Conservation (phyloP, 2,797 vertebrate species). For the Artibeus jamaicensis region DNA sequence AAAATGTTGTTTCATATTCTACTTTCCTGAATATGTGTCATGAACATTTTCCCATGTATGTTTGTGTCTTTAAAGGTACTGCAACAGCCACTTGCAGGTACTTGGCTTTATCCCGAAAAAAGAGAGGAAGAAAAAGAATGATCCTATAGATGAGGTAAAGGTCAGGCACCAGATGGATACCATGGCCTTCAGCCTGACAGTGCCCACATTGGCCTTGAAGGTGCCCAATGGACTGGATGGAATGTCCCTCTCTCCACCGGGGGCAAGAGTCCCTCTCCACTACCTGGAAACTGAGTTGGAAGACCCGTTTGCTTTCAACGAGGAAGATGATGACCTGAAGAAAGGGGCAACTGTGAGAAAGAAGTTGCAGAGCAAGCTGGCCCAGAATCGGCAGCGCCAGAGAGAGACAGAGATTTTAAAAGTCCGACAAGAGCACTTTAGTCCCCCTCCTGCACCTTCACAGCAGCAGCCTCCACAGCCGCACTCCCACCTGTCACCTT, state of each 20-base stretch:
- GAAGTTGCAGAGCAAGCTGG: conserved; percentile 93
- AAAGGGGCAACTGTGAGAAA: conserved; percentile 92
- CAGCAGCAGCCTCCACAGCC: conserved; percentile 86
- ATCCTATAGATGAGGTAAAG: conserved; percentile 94
- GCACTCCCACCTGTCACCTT: conserved; percentile 87
- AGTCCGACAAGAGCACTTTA: conserved; percentile 97
- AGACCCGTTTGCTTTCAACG: conserved; percentile 97
- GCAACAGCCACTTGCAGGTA: conserved; percentile 99
- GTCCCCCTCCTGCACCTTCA: conserved; percentile 88
- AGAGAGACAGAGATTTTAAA: conserved; percentile 90
- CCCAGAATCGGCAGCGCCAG: conserved; percentile 92
- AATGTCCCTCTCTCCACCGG: conserved; percentile 94
- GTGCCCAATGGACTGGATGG: conserved; percentile 95
- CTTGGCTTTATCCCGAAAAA: conserved; percentile 99
- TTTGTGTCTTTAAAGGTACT: conserved; percentile 90
- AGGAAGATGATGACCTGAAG: conserved; percentile 92
- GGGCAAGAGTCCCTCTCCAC: conserved; percentile 90
- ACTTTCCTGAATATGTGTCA: background rate
- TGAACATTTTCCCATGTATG: background rate
- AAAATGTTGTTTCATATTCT: background rate
- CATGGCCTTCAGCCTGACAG: conserved; percentile 96
- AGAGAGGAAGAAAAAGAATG: conserved; percentile 99
- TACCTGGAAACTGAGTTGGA: conserved; percentile 93
- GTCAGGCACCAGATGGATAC: conserved; percentile 94
- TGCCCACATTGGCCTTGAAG: conserved; percentile 95